Evolutionary conservation across 2,888 invertebrate species (phyloP), one percentile per base, ranked within the genome.

Genomic region (Anarsia innoxiella): DNA sequence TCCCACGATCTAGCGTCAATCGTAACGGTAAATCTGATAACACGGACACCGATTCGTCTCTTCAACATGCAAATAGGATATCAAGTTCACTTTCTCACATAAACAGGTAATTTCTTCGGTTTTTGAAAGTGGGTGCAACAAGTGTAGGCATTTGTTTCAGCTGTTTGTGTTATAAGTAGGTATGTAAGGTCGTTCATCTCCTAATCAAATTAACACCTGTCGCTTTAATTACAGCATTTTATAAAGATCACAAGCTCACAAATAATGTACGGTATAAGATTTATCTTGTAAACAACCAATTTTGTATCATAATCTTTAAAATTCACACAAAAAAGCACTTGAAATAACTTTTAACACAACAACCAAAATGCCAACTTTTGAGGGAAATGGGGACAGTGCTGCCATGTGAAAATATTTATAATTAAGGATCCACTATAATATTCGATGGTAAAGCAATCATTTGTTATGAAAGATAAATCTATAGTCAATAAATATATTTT

Each of bases 71-170:
- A 60, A 69, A 61, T 65, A 63, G 53, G 59, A 48, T 64, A 65
- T 53, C 53, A 57, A 46, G 48, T 63, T 70, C 66, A 75, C 79
- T 79, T 77, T 78, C 70, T 70, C 71, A 68, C 59, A 68, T 59
- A 65, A 71, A 69, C 65, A 66, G 59, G 66, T 68, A 66, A 70
- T 71, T 55, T 64, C 60, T 56, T 57, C 55, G 64, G 46, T 56
- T 75, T 72, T 72, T 68, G 73, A 83, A 83, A 80, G 76, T 79
- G 57, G 68, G 61, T 72, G 77, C 67, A 71, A 68, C 70, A 71
- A 71, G 69, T 68, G 64, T 57, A 59, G 56, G 61, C 53, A 56
- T 32, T 38, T 36, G 54, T 47, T 60, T 63, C 61, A 72, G 68
- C 67, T 70, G 70, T 71, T 68, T 66, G 66, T 65, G n/a, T 59